A percentile compares a stretch with the other conserved stretches of the same genome.
Evolutionary conservation across 1,140 invertebrate genomes (phyloP).

Genomic region (Papilio aristodemus): DNA sequence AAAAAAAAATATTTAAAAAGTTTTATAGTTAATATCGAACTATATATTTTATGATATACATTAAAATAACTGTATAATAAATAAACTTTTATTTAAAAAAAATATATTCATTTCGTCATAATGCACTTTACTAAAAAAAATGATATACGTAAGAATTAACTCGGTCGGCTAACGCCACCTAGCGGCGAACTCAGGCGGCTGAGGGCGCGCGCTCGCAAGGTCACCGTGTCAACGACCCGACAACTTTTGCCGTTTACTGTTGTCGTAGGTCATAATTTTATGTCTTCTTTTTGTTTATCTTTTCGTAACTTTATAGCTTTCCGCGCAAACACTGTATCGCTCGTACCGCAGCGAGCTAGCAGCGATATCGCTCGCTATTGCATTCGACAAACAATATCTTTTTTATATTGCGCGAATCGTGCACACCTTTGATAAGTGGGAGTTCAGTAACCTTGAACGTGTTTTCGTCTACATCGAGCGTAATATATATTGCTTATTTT

Average conservation of each 20-base stretch:
- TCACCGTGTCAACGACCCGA: conserved; percentile 77
- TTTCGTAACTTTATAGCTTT: conserved; percentile 76
- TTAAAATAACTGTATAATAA: too few species aligned
- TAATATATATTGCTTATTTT: conserved; percentile 19
- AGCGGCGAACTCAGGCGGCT: conserved; percentile 50
- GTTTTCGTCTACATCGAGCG: conserved; percentile 28
- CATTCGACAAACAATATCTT: conserved; percentile 26
- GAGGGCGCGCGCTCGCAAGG: conserved; percentile 59
- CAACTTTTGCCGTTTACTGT: conserved; percentile 78
- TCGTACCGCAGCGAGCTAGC: background rate
- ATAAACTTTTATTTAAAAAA: too few species aligned
- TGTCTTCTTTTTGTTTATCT: conserved; percentile 80
- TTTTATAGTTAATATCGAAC: too few species aligned
- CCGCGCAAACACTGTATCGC: conserved; percentile 53
- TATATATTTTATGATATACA: too few species aligned
- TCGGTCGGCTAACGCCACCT: conserved; percentile 60
- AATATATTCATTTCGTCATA: too few species aligned
- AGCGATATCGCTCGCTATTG: conserved; percentile 32
- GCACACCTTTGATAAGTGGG: conserved; percentile 31
- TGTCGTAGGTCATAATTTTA: conserved; percentile 81
- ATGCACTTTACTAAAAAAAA: too few species aligned
- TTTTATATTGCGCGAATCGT: conserved; percentile 24
- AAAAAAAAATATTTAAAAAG: too few species aligned
- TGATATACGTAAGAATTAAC: too few species aligned
- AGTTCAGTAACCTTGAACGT: conserved; percentile 26